Percentiles rank a stretch among this genome's conserved stretches.
These are phyloP conservation scores for Agrypnia vestita DNA, from an alignment of 1,140 invertebrate species.

Conservation along the genomic window DNA sequence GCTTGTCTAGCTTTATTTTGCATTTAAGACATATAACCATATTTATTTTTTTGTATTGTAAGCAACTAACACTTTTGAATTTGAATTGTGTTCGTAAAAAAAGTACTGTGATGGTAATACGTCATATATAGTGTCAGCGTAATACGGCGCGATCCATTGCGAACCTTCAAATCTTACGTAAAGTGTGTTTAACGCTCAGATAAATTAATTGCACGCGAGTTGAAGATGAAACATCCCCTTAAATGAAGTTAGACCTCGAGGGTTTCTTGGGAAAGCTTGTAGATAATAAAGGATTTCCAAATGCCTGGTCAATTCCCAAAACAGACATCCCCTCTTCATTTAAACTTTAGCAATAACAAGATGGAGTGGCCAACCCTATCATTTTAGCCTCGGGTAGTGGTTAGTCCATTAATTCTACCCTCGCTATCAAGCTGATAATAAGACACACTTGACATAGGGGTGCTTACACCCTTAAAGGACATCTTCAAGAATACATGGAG, in stretches of 20 bases:
- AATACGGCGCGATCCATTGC: no score
- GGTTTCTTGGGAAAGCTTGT: conserved; percentile 15
- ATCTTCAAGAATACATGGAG: neutral
- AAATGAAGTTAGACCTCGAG: neutral
- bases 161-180: no score
- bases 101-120: no score
- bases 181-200: no score
- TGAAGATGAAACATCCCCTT: no score
- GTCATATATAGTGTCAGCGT: no score
- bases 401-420: conserved; percentile 38
- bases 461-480: neutral
- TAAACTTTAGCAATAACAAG: conserved; percentile 42
- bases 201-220: no score
- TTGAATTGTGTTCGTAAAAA: no score
- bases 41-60: no score
- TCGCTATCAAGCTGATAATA: conserved; percentile 19
- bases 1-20: no score
- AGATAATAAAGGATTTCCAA: conserved; percentile 15
- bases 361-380: conserved; percentile 36
- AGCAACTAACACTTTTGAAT: no score
- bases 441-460: conserved; percentile 24
- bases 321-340: conserved; percentile 12
- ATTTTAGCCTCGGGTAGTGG: conserved; percentile 22
- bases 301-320: conserved; percentile 29
- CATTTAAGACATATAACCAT: no score